phyloP scores from a whole-genome alignment of 2,888 invertebrate genomes.

The Perithous albicinctus region DNA sequence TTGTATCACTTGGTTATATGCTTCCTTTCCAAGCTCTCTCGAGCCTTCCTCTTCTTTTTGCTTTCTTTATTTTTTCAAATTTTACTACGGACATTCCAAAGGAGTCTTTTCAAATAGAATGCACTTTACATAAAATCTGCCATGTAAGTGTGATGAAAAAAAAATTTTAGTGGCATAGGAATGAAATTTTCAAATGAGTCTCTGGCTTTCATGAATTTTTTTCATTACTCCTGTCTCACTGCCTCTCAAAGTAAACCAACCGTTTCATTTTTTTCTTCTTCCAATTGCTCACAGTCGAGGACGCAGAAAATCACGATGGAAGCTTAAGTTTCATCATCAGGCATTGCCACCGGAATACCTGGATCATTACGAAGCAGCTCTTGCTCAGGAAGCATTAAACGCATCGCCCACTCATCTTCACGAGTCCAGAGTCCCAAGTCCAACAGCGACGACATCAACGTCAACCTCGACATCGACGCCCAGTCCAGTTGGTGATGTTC shows the following conservation, averaged over 20 bases:
- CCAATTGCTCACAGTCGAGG: conserved; percentile 81
- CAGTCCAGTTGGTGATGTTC: conserved; percentile 82
- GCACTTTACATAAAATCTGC: too few species aligned
- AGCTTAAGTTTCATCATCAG: conserved; percentile 93
- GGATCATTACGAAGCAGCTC: conserved; percentile 91
- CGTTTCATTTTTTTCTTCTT: neutral
- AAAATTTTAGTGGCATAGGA: too few species aligned
- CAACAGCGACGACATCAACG: conserved; percentile 80
- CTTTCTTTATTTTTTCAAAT: neutral
- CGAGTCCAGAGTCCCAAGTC: conserved; percentile 80
- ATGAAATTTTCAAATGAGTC: too few species aligned
- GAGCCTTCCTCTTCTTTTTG: neutral
- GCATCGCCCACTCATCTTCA: conserved; percentile 74
- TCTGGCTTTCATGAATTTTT: too few species aligned
- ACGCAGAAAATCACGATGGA: conserved; percentile 89
- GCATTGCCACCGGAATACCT: conserved; percentile 92
- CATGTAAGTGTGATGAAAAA: too few species aligned
- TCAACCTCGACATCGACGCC: conserved; percentile 74
- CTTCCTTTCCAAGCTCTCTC: neutral
- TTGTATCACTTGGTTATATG: neutral
- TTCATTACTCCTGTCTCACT: too few species aligned
- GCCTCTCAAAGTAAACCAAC: too few species aligned
- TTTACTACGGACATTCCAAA: neutral
- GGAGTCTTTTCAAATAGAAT: neutral
- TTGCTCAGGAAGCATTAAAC: conserved; percentile 86